Conservation (phyloP, 2,797 vertebrate species). For the Sternarchorhynchus goeldii region DNA sequence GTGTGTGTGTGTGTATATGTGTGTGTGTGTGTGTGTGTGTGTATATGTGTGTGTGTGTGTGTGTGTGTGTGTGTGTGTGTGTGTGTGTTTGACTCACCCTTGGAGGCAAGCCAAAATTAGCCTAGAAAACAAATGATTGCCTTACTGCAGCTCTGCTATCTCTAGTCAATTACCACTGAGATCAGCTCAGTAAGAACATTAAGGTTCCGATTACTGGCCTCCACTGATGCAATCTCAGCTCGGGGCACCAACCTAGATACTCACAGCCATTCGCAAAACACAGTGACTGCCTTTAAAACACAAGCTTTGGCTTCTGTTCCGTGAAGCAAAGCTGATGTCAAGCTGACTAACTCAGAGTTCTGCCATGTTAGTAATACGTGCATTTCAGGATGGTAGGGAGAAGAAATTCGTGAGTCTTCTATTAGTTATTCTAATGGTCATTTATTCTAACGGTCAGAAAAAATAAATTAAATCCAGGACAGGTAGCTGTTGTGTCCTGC, state of each 20-base stretch:
- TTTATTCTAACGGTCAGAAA: neutral
- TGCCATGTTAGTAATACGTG: neutral
- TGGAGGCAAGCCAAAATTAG: constrained; percentile 30
- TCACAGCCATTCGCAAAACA: neutral
- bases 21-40: neutral
- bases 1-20: neutral
- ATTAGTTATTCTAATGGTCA: neutral
- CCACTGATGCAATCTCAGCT: constrained; percentile 40
- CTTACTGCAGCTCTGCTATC: constrained; percentile 37
- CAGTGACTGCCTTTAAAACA: neutral
- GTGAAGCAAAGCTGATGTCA: neutral
- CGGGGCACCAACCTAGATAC: constrained; percentile 13
- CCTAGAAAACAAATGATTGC: constrained; percentile 43
- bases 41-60: neutral
- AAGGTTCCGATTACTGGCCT: constrained; percentile 37
- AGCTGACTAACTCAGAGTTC: neutral
- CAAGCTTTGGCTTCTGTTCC: neutral
- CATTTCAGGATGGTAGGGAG: neutral
- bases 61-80: constrained; percentile 9
- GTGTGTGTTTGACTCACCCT: constrained; percentile 38
- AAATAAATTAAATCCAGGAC: neutral
- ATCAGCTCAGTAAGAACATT: constrained; percentile 37
- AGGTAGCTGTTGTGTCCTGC: neutral
- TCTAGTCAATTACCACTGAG: constrained; percentile 47
- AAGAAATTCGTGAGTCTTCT: too few species aligned